Evolutionary conservation across 1,140 invertebrate genomes (phyloP), one percentile per base, ranked within the genome.

Genomic region (Zophobas atratus): DNA sequence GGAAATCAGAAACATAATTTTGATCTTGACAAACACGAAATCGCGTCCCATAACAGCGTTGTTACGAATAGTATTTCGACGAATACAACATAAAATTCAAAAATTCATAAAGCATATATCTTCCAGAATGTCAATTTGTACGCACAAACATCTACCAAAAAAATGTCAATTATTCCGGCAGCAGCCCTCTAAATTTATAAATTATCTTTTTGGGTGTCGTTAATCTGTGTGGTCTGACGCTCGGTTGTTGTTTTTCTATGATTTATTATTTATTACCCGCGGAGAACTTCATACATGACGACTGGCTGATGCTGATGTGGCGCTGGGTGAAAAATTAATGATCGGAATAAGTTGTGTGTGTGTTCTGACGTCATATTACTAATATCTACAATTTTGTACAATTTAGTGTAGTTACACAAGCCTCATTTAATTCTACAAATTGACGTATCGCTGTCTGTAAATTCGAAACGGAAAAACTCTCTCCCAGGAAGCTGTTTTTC

Each of bases 181-280:
- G 43, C 49, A 2, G 2, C 6, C 20, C 20, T 53, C 34, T 36
- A 32, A 67, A 67, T 43, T 67, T 67, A 67, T 67, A 67, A 67
- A 48, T 43, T 43, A 60, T 43, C 38, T 41, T 41, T 67, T 3
- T n/a, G 71, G 71, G 71, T 56, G 43, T 49, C 8, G 49, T 20
- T 32, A 38, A 6, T 41, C n/a, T 73, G 71, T 73, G 71, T 73
- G 71, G 71, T 20, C 71, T 38, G 60, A 48, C 48, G 46, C 6
- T 38, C 1, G 41, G 60, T 43, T 67, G 32, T 57, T 33, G 33
- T 51, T 51, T 36, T 57, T 49, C 70, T 51, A 55, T 73, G 49
- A 73, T 53, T 73, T 73, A 73, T 73, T 73, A 73, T 73, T 55
- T 73, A 73, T 72, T 73, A 73, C 71, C 48, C 35, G 6, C 6